phyloP scores from a whole-genome alignment of 2,797 vertebrate genomes.

The Gymnopithys bicolor region DNA sequence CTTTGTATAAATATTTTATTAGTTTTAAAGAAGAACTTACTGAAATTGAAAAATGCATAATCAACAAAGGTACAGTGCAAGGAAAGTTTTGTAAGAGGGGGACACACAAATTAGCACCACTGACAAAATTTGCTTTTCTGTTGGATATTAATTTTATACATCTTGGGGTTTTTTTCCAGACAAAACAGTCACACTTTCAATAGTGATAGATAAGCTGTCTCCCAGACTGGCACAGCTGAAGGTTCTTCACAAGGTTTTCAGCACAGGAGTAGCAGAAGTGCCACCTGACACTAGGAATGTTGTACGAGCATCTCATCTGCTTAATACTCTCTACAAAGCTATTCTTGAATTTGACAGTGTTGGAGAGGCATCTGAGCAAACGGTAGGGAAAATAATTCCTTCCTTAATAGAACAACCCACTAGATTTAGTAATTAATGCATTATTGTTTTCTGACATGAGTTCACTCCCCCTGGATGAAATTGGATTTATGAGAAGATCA shows the following conservation, averaged over 20 bases:
- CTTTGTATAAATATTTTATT: conserved; percentile 94
- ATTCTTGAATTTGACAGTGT: conserved; percentile 95
- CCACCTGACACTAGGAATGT: conserved; percentile 93
- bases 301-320: conserved; percentile 93
- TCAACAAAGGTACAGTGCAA: conserved; percentile 84
- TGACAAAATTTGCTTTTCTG: background rate
- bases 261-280: conserved; percentile 95
- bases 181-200: conserved; percentile 89
- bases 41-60: conserved; percentile 89
- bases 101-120: background rate
- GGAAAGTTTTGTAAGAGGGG: background rate
- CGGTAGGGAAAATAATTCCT: conserved; percentile 76
- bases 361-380: conserved; percentile 93
- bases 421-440: background rate
- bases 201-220: conserved; percentile 88
- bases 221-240: conserved; percentile 92
- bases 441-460: background rate
- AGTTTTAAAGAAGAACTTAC: conserved; percentile 93
- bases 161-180: conserved; percentile 72
- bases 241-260: conserved; percentile 93
- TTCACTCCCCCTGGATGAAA: background rate
- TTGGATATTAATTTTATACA: background rate
- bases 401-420: background rate
- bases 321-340: conserved; percentile 97
- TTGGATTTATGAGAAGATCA: background rate